Conservation (phyloP, 2,888 invertebrate genomes). For the Onthophagus sagittarius region DNA sequence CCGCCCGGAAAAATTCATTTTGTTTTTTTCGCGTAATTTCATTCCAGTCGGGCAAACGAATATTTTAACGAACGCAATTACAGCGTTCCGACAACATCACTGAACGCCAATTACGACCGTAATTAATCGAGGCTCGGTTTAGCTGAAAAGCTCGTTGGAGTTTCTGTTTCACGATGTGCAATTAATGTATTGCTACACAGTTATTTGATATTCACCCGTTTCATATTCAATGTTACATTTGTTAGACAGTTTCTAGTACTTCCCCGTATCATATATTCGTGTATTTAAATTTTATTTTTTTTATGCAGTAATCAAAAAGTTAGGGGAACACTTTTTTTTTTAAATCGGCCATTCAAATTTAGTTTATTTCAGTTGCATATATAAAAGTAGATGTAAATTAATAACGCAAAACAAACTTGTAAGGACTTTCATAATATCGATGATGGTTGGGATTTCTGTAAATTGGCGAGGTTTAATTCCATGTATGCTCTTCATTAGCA, state of each 20-base stretch:
- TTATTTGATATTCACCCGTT: constrained; percentile 18
- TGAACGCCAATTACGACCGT: not conserved
- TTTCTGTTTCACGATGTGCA: not conserved
- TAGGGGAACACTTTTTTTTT: too few species aligned
- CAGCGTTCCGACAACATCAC: not conserved
- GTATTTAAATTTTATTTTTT: too few species aligned
- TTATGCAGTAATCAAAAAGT: too few species aligned
- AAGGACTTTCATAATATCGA: too few species aligned
- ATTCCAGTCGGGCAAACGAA: not conserved
- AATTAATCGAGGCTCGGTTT: not conserved
- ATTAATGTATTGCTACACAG: not conserved
- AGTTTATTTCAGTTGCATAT: too few species aligned
- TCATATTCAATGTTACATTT: not conserved
- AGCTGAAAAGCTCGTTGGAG: not conserved
- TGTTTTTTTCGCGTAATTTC: not conserved
- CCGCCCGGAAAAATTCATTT: not conserved
- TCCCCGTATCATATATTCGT: too few species aligned
- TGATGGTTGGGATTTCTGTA: too few species aligned
- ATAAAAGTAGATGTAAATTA: too few species aligned
- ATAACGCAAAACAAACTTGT: too few species aligned
- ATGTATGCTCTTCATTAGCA: too few species aligned
- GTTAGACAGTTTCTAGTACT: not conserved
- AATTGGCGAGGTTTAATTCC: too few species aligned
- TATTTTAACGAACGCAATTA: not conserved
- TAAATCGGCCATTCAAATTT: too few species aligned